phyloP scores from a whole-genome alignment of 2,888 invertebrate species.

The Anagyrus pseudococci region DNA sequence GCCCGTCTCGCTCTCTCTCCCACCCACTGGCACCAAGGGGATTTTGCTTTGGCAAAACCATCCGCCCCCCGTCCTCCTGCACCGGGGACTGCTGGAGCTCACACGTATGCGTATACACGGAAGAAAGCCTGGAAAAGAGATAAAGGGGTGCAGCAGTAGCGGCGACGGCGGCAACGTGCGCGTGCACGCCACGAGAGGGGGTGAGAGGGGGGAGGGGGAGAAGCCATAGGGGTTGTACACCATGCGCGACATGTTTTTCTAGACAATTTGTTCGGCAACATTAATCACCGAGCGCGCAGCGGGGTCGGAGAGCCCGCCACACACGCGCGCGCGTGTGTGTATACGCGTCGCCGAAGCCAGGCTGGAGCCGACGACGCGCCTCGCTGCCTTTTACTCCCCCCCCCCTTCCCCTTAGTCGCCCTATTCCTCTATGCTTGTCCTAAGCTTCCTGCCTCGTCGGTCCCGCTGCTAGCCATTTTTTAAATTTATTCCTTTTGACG shows the following conservation, averaged over 20 bases:
- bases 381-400: neutral
- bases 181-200: conserved; percentile 30
- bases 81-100: neutral
- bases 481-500: conserved; percentile 37
- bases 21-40: neutral
- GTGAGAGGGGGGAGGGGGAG: conserved; percentile 58
- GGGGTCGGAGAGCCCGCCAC: conserved; percentile 8
- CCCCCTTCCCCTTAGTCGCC: no score
- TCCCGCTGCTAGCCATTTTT: conserved; percentile 29
- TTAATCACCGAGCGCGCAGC: conserved; percentile 58
- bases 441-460: neutral
- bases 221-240: conserved; percentile 44
- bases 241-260: conserved; percentile 62
- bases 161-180: no score
- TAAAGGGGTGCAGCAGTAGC: conserved; percentile 36
- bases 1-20: neutral
- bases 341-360: neutral
- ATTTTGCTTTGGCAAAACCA: conserved; percentile 7
- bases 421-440: conserved; percentile 2
- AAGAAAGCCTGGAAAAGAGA: conserved; percentile 32
- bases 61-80: neutral
- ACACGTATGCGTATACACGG: conserved; percentile 15
- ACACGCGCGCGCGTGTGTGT: neutral
- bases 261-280: conserved; percentile 65
- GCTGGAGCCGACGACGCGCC: no score